These are phyloP conservation scores for Mormyrus lacerda DNA, from an alignment of 2,113 vertebrate genomes.

Conservation along the genomic window DNA sequence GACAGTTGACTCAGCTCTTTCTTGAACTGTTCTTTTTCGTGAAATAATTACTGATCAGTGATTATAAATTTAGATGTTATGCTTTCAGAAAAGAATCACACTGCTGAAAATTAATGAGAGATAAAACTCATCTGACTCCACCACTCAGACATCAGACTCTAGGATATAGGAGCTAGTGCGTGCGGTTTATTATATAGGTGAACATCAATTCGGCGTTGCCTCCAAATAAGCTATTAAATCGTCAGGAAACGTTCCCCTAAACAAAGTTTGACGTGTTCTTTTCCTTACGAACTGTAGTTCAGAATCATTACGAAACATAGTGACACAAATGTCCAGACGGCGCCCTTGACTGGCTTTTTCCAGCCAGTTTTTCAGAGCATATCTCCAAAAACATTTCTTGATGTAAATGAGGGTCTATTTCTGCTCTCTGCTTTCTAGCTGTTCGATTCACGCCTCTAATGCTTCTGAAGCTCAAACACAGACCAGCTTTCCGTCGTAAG, in stretches of 20 bases:
- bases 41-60: background rate
- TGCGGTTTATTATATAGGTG: background rate
- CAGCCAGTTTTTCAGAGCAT: background rate
- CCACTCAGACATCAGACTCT: background rate
- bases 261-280: background rate
- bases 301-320: background rate
- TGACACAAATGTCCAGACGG: background rate
- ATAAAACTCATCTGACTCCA: conserved; percentile 16
- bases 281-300: background rate
- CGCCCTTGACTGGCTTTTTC: background rate
- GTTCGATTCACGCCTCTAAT: background rate
- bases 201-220: background rate
- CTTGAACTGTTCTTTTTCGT: background rate
- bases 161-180: no score
- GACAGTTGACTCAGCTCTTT: conserved; percentile 11
- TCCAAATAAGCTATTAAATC: background rate
- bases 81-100: no score
- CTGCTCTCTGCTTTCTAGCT: background rate
- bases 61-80: background rate
- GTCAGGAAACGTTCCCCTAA: background rate
- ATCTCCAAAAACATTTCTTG: background rate
- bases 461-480: background rate
- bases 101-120: background rate
- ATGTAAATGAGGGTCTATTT: background rate
- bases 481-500: background rate